These are phyloP conservation scores for Scolopax bukidnonensis DNA, from an alignment of 2,797 vertebrate species.

Conservation along the genomic window DNA sequence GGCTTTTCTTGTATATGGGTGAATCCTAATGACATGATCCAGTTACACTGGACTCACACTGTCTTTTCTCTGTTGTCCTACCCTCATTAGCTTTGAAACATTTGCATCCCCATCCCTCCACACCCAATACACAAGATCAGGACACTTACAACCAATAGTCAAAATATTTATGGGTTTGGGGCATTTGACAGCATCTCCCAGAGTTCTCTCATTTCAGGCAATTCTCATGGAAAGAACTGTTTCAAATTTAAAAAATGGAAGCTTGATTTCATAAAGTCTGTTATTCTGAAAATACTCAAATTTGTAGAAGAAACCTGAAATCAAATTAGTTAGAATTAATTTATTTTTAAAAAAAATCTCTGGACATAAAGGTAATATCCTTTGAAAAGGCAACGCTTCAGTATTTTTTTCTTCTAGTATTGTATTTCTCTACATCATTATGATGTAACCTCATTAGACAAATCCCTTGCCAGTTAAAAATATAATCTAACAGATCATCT, in stretches of 20 bases:
- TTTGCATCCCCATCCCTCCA: neutral
- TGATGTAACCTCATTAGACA: neutral
- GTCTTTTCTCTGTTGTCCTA: neutral
- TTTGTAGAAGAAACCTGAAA: neutral
- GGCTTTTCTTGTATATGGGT: neutral
- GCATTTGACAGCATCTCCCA: neutral
- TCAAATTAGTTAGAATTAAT: neutral
- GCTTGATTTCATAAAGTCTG: neutral
- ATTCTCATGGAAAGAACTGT: neutral
- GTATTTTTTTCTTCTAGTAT: neutral
- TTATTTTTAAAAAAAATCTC: neutral
- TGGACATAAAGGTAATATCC: neutral
- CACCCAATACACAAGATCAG: accelerated
- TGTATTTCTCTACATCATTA: neutral
- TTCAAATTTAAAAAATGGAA: neutral
- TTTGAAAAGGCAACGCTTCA: neutral
- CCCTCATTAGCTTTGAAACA: neutral
- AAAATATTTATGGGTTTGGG: neutral
- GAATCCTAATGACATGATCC: neutral
- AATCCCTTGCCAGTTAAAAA: neutral
- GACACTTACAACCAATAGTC: neutral
- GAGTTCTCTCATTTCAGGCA: neutral
- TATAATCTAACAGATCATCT: neutral
- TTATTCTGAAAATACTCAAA: neutral
- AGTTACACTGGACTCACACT: neutral